Evolutionary conservation across 1,140 invertebrate species (phyloP).

Genomic region (Drosophila sucinea): DNA sequence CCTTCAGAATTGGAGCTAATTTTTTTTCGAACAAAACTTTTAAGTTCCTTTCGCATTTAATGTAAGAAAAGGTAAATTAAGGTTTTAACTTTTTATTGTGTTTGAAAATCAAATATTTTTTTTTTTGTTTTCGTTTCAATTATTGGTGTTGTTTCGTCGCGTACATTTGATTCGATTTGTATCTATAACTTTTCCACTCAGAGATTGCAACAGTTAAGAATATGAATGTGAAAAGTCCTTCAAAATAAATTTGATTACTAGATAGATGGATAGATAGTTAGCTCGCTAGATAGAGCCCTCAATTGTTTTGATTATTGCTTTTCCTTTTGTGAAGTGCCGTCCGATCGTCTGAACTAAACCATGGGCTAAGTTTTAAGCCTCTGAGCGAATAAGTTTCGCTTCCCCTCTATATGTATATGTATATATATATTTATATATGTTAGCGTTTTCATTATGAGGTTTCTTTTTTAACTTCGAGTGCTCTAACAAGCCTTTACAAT

Average conservation of each 20-base stretch:
- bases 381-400: not conserved
- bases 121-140: too few species aligned
- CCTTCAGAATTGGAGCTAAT: too few species aligned
- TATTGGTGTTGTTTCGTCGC: too few species aligned
- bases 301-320: not conserved
- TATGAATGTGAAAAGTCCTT: not conserved
- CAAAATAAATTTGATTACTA: not conserved
- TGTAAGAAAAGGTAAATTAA: too few species aligned
- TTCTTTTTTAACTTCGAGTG: constrained; percentile 59
- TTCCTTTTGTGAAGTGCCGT: not conserved
- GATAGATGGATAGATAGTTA: constrained; percentile 3
- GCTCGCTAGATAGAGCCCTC: not conserved
- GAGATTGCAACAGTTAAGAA: not conserved
- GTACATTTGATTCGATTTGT: too few species aligned
- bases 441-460: constrained; percentile 65
- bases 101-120: too few species aligned
- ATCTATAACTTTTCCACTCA: not conserved
- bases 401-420: constrained; percentile 16
- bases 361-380: not conserved
- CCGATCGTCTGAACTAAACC: not conserved
- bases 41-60: too few species aligned
- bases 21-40: too few species aligned
- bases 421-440: constrained; percentile 39
- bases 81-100: too few species aligned
- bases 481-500: constrained; percentile 78